Conservation (phyloP, 2,888 invertebrate genomes). For the Podotricha telesiphe region DNA sequence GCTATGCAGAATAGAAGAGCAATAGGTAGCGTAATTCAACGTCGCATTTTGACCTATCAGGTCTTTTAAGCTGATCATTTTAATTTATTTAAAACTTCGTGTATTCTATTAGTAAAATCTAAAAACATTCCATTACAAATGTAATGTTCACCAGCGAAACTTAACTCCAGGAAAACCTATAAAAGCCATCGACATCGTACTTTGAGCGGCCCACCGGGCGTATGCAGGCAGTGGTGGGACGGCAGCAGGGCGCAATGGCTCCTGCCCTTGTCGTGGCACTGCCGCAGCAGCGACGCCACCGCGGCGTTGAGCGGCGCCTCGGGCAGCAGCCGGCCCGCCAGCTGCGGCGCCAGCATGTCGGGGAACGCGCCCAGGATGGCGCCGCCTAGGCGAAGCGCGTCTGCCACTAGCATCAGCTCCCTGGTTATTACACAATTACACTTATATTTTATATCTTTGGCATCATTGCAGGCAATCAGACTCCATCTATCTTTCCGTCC, state of each 20-base stretch:
- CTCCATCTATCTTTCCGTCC: no score
- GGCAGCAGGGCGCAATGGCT: conserved; percentile 95
- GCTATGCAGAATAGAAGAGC: no score
- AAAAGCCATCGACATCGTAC: conserved; percentile 64
- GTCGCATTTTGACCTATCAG: no score
- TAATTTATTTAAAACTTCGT: no score
- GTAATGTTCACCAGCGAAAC: no score
- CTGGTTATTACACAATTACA: conserved; percentile 63
- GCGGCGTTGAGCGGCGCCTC: conserved; percentile 88
- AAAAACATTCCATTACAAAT: no score
- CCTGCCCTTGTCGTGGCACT: conserved; percentile 95
- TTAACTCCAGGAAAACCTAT: no score
- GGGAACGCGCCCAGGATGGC: conserved; percentile 96
- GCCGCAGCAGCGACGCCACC: conserved; percentile 93
- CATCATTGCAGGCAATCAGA: no score
- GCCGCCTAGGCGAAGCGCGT: conserved; percentile 96
- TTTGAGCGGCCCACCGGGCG: conserved; percentile 99
- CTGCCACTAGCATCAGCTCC: conserved; percentile 95
- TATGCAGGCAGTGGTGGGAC: conserved; percentile 97
- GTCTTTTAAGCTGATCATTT: no score
- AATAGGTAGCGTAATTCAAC: no score
- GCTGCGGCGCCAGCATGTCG: conserved; percentile 97
- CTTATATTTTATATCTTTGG: no score
- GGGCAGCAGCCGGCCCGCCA: conserved; percentile 95
- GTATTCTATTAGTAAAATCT: no score